Base-by-base conservation (phyloP, 2,797 vertebrate species). In the Halcyon leucocephala region DNA sequence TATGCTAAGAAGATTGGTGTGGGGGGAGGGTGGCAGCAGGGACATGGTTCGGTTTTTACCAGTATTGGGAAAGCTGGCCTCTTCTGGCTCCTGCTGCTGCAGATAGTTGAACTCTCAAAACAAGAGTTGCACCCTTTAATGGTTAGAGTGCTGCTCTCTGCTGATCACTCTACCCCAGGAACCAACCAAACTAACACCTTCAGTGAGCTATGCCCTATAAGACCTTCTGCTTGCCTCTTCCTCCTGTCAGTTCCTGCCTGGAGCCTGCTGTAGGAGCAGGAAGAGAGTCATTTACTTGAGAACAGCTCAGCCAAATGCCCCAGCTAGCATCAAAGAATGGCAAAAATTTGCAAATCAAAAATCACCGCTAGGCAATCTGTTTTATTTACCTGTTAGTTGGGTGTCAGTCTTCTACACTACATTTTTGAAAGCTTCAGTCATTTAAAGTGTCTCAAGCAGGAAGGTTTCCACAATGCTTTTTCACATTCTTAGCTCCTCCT, bases 61-160 rank as follows among this genome's bases (percentile, higher is more conserved):
- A 33, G 22, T 44, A 31, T 61, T 35, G 62, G 9, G 35, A 62
- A 57, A 66, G 39, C 13, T 3, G 4, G 11, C 12, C 39, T 41
- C 22, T 20, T 25, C 31, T 31, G 17, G 14, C 21, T 83, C 20
- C 28, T 67, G 48, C 42, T 71, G 3, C 64, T 67, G 29, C 9
- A 21, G 31, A 60, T 24, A 64, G 10, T 7, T 54, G 22, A 77
- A 73, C 8, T 11, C 15, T 28, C 51, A 9, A 69, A 70, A 66
- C 67, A 41, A 41, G 0, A 0, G 0, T 7, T 60, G 44, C n/a
- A 41, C 14, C 15, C 6, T 19, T 46, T 39, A 72, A 19, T 28
- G 19, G 28, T 12, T 7, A 65, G 8, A 58, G 12, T 31, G 35
- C 42, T 76, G 22, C 26, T 54, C 46, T 55, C 62, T 13, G 24